A percentile compares a stretch with the other conserved stretches of the same genome.
Evolutionary conservation across 1,140 invertebrate species (phyloP).

Genomic region (Drosophila ogumai): DNA sequence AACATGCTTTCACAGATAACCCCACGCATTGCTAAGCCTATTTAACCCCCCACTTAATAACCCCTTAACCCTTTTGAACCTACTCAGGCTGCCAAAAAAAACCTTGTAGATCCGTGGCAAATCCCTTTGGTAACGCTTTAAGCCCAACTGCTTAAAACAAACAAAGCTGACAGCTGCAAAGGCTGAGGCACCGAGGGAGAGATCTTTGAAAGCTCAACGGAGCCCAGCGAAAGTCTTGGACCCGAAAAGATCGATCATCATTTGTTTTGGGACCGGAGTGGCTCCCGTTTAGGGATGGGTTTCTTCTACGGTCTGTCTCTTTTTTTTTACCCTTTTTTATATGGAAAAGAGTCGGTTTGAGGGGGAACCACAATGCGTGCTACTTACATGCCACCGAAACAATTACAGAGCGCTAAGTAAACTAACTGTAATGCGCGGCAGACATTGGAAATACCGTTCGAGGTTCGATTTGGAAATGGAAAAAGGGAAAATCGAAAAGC

Average conservation of each 20-base stretch:
- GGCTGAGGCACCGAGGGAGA: constrained; percentile 21
- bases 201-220: constrained; percentile 12
- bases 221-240: constrained; percentile 65
- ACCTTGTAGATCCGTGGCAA: constrained; percentile 77
- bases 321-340: neutral
- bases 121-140: constrained; percentile 79
- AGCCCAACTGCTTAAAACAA: constrained; percentile 75
- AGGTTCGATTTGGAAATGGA: constrained; percentile 22
- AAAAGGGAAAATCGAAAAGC: constrained; percentile 68
- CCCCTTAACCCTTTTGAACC: constrained; percentile 11
- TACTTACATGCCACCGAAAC: constrained; percentile 83
- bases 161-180: constrained; percentile 79
- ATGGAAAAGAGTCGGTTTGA: neutral
- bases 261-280: constrained; percentile 72
- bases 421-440: constrained; percentile 75
- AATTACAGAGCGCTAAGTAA: constrained; percentile 82
- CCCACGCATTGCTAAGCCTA: neutral
- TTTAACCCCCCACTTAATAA: constrained; percentile 11
- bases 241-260: constrained; percentile 76
- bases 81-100: constrained; percentile 47
- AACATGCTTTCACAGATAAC: neutral
- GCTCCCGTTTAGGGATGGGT: constrained; percentile 70
- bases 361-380: constrained; percentile 67
- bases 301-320: neutral
- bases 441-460: constrained; percentile 74